Conservation (phyloP, 1,140 invertebrate species). For the Papilio polytes region DNA sequence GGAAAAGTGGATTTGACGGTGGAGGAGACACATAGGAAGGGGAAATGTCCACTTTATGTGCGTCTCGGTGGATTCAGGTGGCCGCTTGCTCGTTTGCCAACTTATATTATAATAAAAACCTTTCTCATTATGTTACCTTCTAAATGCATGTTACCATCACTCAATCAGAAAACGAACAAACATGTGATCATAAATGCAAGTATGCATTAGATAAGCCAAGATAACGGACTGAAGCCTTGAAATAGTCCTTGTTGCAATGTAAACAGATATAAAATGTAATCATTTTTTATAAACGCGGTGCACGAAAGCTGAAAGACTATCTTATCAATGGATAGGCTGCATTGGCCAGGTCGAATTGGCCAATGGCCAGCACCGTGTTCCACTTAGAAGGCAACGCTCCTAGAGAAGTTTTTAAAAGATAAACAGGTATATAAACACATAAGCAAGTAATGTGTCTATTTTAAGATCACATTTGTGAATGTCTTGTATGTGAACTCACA, state of each 20-base stretch:
- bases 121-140: background rate
- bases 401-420: conserved; percentile 12
- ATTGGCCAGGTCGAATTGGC: conserved; percentile 31
- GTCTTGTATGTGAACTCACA: background rate
- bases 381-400: background rate
- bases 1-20: too few relatives aligned
- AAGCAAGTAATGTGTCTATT: background rate
- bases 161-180: conserved; percentile 4
- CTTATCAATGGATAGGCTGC: conserved; percentile 32
- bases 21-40: too few relatives aligned
- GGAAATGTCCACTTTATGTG: too few relatives aligned
- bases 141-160: conserved; percentile 10
- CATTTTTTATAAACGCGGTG: background rate
- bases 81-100: too few relatives aligned
- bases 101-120: too few relatives aligned
- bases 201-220: conserved; percentile 4
- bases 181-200: conserved; percentile 1
- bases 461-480: background rate
- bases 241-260: conserved; percentile 8
- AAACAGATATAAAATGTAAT: background rate
- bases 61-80: too few relatives aligned
- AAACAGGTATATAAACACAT: background rate
- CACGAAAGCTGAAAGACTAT: conserved; percentile 22
- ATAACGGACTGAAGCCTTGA: conserved; percentile 6
- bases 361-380: background rate